Percentiles rank a stretch among this genome's conserved stretches.
Evolutionary conservation across 2,113 vertebrate genomes (phyloP).

Genomic region (Muscicapa adusta): DNA sequence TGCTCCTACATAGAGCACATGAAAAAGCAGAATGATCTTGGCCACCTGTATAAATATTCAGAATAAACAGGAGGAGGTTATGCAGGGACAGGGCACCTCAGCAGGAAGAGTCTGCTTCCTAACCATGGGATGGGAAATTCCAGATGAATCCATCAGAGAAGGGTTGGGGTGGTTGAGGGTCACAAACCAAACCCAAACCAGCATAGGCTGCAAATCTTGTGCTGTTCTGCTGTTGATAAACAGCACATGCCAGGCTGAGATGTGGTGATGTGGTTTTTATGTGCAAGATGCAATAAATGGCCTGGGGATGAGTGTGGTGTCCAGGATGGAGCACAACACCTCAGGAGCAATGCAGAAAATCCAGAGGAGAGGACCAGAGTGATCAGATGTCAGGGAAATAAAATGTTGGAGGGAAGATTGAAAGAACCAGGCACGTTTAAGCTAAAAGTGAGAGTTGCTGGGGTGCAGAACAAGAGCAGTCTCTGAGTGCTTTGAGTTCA

Average conservation of each 20-base stretch:
- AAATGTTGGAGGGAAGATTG: neutral
- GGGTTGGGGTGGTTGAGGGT: neutral
- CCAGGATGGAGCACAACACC: neutral
- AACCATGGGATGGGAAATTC: neutral
- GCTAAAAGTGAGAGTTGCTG: neutral
- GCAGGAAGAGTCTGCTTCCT: neutral
- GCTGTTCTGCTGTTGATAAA: neutral
- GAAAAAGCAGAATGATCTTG: neutral
- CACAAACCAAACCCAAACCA: neutral
- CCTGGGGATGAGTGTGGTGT: rapidly evolving
- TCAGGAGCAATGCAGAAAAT: neutral
- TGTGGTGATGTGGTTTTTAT: neutral
- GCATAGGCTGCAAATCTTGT: neutral
- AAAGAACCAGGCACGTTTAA: neutral
- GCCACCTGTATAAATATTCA: neutral
- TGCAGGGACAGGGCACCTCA: neutral
- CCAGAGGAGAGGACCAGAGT: neutral
- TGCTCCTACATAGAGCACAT: neutral
- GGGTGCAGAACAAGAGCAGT: neutral
- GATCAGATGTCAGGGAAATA: neutral
- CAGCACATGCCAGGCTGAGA: neutral
- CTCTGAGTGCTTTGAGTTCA: neutral
- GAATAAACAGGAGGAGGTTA: neutral
- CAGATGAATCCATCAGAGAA: neutral
- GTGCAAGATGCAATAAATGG: neutral